Evolutionary conservation across 2,797 vertebrate species (phyloP), one percentile per base, ranked within the genome.

Genomic region (Gymnoscopelus microlampas): DNA sequence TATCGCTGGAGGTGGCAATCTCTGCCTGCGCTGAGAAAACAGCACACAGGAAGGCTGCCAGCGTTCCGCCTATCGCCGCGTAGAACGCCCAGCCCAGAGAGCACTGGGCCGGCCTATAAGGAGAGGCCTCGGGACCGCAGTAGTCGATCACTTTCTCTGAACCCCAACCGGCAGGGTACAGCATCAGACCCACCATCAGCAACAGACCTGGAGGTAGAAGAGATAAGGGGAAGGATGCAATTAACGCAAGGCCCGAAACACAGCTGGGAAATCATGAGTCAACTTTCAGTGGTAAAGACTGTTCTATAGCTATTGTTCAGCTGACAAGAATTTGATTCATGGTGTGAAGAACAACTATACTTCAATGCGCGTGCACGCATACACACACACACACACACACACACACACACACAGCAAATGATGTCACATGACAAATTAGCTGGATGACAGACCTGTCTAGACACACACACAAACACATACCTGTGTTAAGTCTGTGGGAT

Each of bases 1-100:
- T 97, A 85, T 99, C 97, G 53, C 97, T 96, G 83, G 97, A 99
- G 35, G 97, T 99, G 79, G 97, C 97, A 0, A 98, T 96, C 89
- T 99, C 97, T 14, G 97, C 97, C 88, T 99, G 97, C 0, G 96
- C 97, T 0, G 97, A 99, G 90, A 99, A 93, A 84, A 98, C 94
- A 0, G 97, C 95, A 13, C 97, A 98, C 89, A 98, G 86, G 90
- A 99, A 99, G 0, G 96, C 94, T 44, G 95, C 93, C 80, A 96
- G 86, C 0, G 95, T 97, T 63, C 96, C 97, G 10, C 97, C 97
- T 0, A 98, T 96, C 0, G 97, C 97, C 0, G 97, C 94, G 71
- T 99, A 99, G 89, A 99, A 98, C 67, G 96, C 97, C 97, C 97
- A 99, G 85, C 97, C 97, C 50, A 98, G 86, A 0, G 96, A 96